A percentile compares a stretch with the other conserved stretches of the same genome.
Conservation (phyloP, 2,888 invertebrate genomes). For the Physocephala rufipes region DNA sequence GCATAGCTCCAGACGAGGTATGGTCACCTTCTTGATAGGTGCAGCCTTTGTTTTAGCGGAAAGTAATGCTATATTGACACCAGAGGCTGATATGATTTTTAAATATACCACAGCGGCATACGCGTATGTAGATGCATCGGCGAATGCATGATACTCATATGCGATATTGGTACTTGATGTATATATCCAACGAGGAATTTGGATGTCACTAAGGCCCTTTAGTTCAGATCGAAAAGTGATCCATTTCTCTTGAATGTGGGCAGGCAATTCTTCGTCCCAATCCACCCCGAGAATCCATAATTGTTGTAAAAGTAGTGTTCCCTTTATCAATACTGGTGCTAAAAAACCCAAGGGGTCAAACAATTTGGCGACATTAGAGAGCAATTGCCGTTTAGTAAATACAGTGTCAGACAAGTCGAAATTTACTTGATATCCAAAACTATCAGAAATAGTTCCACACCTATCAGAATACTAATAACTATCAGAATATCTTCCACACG, state of each 20-base stretch:
- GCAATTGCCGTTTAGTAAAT: conserved; percentile 9
- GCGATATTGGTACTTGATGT: not conserved
- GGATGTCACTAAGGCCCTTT: not conserved
- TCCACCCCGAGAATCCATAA: no score
- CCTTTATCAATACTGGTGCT: not conserved
- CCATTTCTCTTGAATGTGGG: not conserved
- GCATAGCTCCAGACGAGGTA: conserved; percentile 18
- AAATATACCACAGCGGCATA: conserved; percentile 21
- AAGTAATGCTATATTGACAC: conserved; percentile 5
- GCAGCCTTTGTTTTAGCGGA: conserved; percentile 13
- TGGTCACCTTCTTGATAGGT: conserved; percentile 22
- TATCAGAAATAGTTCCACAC: no score
- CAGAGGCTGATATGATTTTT: conserved; percentile 5
- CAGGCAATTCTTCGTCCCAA: not conserved
- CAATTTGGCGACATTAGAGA: conserved; percentile 3
- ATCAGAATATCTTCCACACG: conserved; percentile 2
- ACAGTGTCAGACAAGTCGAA: not conserved
- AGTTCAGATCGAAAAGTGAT: not conserved
- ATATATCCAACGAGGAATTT: conserved; percentile 15
- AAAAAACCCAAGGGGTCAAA: conserved; percentile 22
- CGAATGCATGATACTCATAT: conserved; percentile 9
- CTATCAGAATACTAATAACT: no score
- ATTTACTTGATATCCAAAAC: not conserved
- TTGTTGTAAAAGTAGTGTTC: not conserved
- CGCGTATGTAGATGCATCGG: conserved; percentile 18